Conservation (phyloP, 1,140 invertebrate genomes). For the Apis florea region DNA sequence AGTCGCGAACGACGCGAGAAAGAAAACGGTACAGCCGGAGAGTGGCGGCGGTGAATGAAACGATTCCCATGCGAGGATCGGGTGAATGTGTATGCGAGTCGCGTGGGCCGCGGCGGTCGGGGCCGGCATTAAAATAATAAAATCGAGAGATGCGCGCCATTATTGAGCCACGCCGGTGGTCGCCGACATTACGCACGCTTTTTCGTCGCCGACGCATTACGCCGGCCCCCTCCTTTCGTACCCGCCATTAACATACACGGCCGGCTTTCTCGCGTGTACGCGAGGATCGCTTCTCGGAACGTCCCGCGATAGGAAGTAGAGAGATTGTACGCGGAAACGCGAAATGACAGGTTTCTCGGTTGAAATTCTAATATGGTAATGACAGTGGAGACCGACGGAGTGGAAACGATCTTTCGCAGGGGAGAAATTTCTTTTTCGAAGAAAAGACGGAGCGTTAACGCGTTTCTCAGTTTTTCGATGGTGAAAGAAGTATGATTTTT, state of each 20-base stretch:
- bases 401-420: background rate
- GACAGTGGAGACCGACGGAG: background rate
- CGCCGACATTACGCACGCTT: slow-evolving; percentile 48
- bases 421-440: background rate
- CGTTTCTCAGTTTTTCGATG: background rate
- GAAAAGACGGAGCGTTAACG: no score
- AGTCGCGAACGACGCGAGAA: background rate
- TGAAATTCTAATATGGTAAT: slow-evolving; percentile 1
- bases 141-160: slow-evolving; percentile 76
- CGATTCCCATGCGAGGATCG: background rate
- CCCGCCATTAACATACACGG: slow-evolving; percentile 63
- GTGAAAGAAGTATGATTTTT: no score
- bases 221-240: slow-evolving; percentile 67
- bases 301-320: background rate
- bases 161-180: slow-evolving; percentile 75
- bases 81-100: slow-evolving; percentile 66
- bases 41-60: background rate
- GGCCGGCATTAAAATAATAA: slow-evolving; percentile 75
- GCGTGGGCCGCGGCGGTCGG: slow-evolving; percentile 64
- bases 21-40: background rate
- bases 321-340: background rate
- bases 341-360: slow-evolving; percentile 4
- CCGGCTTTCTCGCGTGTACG: background rate
- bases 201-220: slow-evolving; percentile 64
- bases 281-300: slow-evolving; percentile 11